phyloP scores from a whole-genome alignment of 1,140 invertebrate species.

The Penaeus vannamei region DNA sequence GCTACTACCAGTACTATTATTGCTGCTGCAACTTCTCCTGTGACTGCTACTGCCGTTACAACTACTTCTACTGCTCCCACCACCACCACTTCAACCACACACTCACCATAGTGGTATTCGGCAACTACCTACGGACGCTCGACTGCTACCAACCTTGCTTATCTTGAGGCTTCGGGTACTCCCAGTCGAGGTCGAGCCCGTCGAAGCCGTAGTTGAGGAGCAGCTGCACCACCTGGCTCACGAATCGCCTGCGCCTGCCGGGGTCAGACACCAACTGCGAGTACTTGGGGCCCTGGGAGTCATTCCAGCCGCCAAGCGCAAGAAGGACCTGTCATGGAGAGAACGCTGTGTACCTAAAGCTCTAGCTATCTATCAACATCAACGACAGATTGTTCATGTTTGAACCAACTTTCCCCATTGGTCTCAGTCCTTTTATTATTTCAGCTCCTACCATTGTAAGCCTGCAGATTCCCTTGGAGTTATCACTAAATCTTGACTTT shows the following conservation, averaged over 20 bases:
- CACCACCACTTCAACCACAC: no score
- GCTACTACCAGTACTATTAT: conserved; percentile 21
- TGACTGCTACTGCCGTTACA: not conserved
- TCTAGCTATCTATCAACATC: no score
- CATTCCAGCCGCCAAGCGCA: conserved; percentile 73
- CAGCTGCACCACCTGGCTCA: conserved; percentile 80
- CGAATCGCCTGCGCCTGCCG: conserved; percentile 81
- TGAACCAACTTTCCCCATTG: no score
- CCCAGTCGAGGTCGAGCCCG: conserved; percentile 89
- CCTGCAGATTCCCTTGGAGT: no score
- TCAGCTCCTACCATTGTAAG: no score
- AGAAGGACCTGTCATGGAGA: conserved; percentile 72
- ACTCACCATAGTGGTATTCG: no score
- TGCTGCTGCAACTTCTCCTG: conserved; percentile 14
- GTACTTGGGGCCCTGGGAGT: conserved; percentile 55
- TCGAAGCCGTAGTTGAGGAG: conserved; percentile 86
- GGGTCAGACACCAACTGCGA: conserved; percentile 76
- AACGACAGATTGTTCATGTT: no score
- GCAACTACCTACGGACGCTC: no score
- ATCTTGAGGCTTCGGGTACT: conserved; percentile 77
- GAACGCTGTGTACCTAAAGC: no score
- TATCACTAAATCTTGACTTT: no score
- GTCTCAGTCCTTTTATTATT: no score
- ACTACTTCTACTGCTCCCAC: not conserved
- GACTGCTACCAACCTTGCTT: not conserved